Evolutionary conservation across 2,888 invertebrate genomes (phyloP), one percentile per base, ranked within the genome.

Genomic region (Rhabditoides inermis): DNA sequence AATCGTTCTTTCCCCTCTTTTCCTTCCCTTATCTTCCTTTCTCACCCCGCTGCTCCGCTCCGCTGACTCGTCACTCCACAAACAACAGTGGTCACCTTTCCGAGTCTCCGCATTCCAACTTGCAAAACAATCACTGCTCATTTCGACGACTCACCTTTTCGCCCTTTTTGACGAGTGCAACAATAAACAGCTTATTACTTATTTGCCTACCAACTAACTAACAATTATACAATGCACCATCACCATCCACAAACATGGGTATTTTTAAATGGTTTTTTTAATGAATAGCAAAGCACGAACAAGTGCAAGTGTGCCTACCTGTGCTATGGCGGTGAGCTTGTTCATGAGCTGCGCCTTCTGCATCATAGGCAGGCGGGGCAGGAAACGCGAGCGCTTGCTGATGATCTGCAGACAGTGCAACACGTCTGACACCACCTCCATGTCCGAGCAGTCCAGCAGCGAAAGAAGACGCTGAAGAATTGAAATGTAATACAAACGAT

Each of bases 361-460:
- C 4, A 18, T n/a, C 15, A 46, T 30, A 12, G 41, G 35, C 18
- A 56, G 42, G 26, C 51, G 57, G 5, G 63, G 61, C 23, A 69
- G 56, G 51, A 58, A 72, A n/a, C 70, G 68, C 7, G 69, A 71
- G 28, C 68, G 60, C 51, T 72, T 72, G 49, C 68, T 61, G 50
- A 72, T 68, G 10, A 61, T 58, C 51, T 70, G 65, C 10, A 72
- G 51, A 32, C 72, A 51, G 3, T 65, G 63, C 5, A 72, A 59
- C 3, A 65, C 64, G 20, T 69, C 64, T 20, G 60, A 64, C 15
- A 73, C 60, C 7, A 70, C 52, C 15, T 61, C 56, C 51, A 68
- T 61, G 37, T 71, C 64, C 6, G 62, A 53, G 12, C 56, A 54
- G 45, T 73, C 70, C 12, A 72, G 53, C 28, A 73, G 53, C 7